Percentiles rank a stretch among this genome's conserved stretches.
Evolutionary conservation across 92 coral and sea anemone species (phyloP).

Genomic region (Palythoa heliodiscus): DNA sequence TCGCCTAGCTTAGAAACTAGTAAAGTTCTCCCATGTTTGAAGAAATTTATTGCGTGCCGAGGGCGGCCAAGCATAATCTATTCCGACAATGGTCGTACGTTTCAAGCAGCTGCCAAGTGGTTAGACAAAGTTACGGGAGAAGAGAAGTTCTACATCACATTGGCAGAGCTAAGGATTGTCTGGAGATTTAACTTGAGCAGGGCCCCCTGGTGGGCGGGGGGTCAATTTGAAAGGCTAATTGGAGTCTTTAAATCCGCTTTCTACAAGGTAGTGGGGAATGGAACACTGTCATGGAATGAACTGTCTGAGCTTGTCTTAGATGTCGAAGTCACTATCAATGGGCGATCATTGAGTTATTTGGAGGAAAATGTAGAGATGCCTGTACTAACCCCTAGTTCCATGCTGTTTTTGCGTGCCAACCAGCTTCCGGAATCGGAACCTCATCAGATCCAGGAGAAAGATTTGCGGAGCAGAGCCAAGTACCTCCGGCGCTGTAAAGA

Average conservation of each 20-base stretch:
- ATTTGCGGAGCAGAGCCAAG: conserved; percentile 48
- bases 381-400: conserved; percentile 53
- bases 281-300: conserved; percentile 41
- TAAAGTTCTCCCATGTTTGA: conserved; percentile 17
- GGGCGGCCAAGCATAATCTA: conserved; percentile 33
- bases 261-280: conserved; percentile 45
- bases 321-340: conserved; percentile 46
- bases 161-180: conserved; percentile 2
- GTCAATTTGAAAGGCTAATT: conserved; percentile 43
- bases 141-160: conserved; percentile 31
- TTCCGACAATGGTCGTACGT: conserved; percentile 17
- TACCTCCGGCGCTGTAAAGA: conserved; percentile 47
- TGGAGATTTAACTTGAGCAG: conserved; percentile 27
- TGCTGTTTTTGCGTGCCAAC: conserved; percentile 52
- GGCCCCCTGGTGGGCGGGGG: conserved; percentile 27
- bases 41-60: conserved; percentile 9
- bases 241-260: conserved; percentile 52
- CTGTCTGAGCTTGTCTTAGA: conserved; percentile 45
- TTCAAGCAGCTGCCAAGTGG: conserved; percentile 27
- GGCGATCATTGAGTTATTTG: conserved; percentile 45
- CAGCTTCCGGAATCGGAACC: conserved; percentile 51
- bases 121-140: conserved; percentile 8
- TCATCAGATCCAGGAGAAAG: conserved; percentile 35
- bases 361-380: conserved; percentile 58
- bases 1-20: conserved; percentile 15